Percentiles rank a stretch among this genome's conserved stretches.
Conservation (phyloP, 2,888 invertebrate genomes). For the Aelia acuminata region DNA sequence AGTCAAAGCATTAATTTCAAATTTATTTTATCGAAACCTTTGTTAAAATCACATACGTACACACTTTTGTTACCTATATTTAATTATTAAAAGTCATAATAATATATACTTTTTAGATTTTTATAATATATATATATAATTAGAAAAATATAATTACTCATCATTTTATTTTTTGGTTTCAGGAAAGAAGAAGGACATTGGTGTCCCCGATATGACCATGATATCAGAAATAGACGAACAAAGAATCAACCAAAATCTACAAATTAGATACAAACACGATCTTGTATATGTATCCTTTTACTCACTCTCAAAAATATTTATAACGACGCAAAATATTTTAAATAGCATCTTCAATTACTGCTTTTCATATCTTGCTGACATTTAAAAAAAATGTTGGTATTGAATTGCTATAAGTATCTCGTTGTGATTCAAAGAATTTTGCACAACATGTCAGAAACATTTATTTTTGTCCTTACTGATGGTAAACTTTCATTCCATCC, state of each 20-base stretch:
- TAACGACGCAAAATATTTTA: too few relatives aligned
- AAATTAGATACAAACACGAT: constrained; percentile 84
- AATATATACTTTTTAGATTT: not conserved
- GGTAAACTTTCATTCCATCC: too few relatives aligned
- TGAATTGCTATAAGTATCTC: not conserved
- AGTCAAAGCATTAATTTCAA: too few relatives aligned
- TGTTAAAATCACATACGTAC: too few relatives aligned
- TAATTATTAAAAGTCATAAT: too few relatives aligned
- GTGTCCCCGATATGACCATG: constrained; percentile 92
- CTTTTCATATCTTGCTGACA: too few relatives aligned
- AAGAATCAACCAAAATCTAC: constrained; percentile 90
- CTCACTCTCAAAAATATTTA: not conserved
- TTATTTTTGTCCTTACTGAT: not conserved
- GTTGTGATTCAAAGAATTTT: not conserved
- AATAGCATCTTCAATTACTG: too few relatives aligned
- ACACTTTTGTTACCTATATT: too few relatives aligned
- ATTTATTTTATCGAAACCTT: too few relatives aligned
- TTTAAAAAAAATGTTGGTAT: too few relatives aligned
- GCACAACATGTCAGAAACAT: not conserved
- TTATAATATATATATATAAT: not conserved
- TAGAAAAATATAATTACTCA: not conserved
- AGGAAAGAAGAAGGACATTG: constrained; percentile 77
- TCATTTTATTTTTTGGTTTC: constrained; percentile 68
- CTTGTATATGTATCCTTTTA: constrained; percentile 93
- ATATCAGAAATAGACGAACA: constrained; percentile 91